Evolutionary conservation across 2,113 vertebrate species (phyloP).

Genomic region (Marmota flaviventris): DNA sequence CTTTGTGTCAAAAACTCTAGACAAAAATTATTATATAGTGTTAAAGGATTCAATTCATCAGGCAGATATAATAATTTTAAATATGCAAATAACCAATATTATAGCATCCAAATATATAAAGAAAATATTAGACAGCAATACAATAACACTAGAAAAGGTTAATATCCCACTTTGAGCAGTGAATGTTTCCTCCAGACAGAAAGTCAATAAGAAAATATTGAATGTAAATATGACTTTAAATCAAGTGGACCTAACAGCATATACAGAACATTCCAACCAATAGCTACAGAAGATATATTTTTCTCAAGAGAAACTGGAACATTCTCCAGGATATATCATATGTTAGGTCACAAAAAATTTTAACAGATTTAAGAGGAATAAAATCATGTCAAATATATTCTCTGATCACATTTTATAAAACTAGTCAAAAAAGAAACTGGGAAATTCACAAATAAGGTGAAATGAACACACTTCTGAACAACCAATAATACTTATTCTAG

Average conservation of each 20-base stretch:
- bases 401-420: not conserved
- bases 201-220: not conserved
- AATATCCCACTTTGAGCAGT: not conserved
- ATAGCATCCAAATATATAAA: not conserved
- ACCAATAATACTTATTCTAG: not conserved
- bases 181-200: not conserved
- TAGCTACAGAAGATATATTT: not conserved
- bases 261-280: not conserved
- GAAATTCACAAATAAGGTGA: not conserved
- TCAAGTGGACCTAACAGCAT: not conserved
- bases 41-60: not conserved
- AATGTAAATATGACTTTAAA: not conserved
- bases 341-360: not conserved
- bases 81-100: not conserved
- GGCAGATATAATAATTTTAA: not conserved
- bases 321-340: not conserved
- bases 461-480: not conserved
- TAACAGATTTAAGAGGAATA: not conserved
- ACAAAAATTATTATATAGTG: not conserved
- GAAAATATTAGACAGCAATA: not conserved
- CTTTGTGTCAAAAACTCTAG: not conserved
- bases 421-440: not conserved
- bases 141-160: not conserved
- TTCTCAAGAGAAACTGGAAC: not conserved
- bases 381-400: not conserved